These are phyloP conservation scores for Morpho achilles DNA, from an alignment of 2,888 invertebrate genomes.

Conservation along the genomic window DNA sequence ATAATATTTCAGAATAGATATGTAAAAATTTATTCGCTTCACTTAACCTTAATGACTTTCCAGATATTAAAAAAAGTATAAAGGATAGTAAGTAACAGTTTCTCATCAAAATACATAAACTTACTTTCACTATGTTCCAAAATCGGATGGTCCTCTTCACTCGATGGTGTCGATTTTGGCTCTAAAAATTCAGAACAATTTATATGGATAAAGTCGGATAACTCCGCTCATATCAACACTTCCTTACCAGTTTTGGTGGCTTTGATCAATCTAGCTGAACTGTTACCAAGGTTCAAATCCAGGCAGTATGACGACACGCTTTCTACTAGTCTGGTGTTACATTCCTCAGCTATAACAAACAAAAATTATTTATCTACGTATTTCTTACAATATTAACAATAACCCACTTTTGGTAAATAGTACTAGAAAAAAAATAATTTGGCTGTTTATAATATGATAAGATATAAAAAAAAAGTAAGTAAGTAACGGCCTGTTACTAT, in stretches of 20 bases:
- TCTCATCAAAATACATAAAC: not conserved
- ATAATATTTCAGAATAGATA: no score
- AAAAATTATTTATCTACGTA: no score
- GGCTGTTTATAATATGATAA: no score
- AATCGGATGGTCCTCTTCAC: slow-evolving; percentile 55
- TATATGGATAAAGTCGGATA: not conserved
- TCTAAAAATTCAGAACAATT: slow-evolving; percentile 50
- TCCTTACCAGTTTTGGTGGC: slow-evolving; percentile 58
- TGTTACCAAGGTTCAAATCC: slow-evolving; percentile 65
- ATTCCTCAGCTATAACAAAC: slow-evolving; percentile 41
- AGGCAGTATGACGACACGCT: slow-evolving; percentile 78
- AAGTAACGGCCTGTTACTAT: no score
- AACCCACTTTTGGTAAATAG: no score
- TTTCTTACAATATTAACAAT: no score
- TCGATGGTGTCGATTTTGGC: slow-evolving; percentile 47
- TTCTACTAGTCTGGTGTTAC: slow-evolving; percentile 58
- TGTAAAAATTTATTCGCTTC: no score
- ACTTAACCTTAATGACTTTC: no score
- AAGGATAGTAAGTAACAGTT: not conserved
- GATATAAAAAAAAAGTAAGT: no score
- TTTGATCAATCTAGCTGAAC: slow-evolving; percentile 65
- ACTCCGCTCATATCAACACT: not conserved
- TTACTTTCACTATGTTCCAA: slow-evolving; percentile 59
- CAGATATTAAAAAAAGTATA: no score
- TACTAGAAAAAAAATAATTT: no score